A percentile compares a stretch with the other conserved stretches of the same genome.
phyloP scores from a whole-genome alignment of 2,888 invertebrate species.

The Dexiosoma caninum region DNA sequence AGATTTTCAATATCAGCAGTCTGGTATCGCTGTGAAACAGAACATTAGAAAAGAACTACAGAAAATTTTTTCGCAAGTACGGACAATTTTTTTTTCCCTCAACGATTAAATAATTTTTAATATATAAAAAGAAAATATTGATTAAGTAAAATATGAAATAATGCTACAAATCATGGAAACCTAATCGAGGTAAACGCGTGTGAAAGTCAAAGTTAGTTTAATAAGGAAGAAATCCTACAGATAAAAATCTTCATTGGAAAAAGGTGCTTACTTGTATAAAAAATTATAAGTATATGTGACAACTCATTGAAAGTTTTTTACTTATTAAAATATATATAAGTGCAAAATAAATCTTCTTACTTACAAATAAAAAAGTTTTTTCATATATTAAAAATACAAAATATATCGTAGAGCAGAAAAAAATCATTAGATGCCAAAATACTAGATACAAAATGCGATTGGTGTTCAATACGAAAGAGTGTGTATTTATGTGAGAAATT shows the following conservation, averaged over 20 bases:
- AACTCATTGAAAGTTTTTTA: conserved; percentile 25
- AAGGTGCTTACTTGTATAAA: conserved; percentile 40
- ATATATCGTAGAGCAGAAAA: conserved; percentile 39
- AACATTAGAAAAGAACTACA: conserved; percentile 32
- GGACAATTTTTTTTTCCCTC: conserved; percentile 41
- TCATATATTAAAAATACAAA: conserved; percentile 36
- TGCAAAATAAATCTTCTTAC: background rate
- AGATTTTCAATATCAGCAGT: conserved; percentile 1
- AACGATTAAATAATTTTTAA: conserved; percentile 61
- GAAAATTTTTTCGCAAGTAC: conserved; percentile 45
- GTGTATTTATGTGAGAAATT: conserved; percentile 23
- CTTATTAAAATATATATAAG: background rate
- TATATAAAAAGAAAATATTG: conserved; percentile 57
- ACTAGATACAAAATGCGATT: conserved; percentile 60
- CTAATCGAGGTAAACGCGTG: conserved; percentile 11
- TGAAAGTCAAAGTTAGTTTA: conserved; percentile 24
- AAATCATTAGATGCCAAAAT: conserved; percentile 62
- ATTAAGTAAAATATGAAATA: conserved; percentile 45
- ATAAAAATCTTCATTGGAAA: conserved; percentile 29
- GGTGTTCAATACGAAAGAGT: conserved; percentile 32
- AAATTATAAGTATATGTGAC: conserved; percentile 29
- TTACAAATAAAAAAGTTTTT: background rate
- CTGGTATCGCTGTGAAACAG: conserved; percentile 16
- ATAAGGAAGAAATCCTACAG: conserved; percentile 13
- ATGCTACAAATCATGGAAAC: conserved; percentile 26